Percentiles rank a stretch among this genome's conserved stretches.
These are phyloP conservation scores for Xiphorhynchus elegans DNA, from an alignment of 2,113 vertebrate species.

Conservation along the genomic window DNA sequence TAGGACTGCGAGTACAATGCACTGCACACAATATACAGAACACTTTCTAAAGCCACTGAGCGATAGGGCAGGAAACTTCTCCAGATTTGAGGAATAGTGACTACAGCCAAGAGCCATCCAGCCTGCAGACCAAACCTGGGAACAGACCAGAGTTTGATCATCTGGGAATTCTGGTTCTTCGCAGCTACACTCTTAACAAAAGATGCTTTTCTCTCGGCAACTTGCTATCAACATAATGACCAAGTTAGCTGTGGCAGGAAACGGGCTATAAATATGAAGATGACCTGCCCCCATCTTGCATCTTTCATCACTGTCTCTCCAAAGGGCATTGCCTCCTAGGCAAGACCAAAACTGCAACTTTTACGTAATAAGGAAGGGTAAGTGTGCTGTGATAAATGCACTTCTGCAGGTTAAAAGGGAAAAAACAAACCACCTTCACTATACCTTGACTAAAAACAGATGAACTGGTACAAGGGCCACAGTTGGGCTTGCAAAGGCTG, in stretches of 20 bases:
- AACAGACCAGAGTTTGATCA: background rate
- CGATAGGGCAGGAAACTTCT: background rate
- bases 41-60: background rate
- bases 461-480: background rate
- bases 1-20: background rate
- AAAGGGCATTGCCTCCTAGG: background rate
- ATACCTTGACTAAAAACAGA: background rate
- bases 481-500: background rate
- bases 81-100: background rate
- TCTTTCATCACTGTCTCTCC: slow-evolving; percentile 3
- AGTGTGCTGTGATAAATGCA: background rate
- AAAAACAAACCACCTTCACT: background rate
- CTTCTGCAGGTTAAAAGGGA: background rate
- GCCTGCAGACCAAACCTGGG: background rate
- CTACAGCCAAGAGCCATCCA: background rate
- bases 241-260: background rate
- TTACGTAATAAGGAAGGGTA: background rate
- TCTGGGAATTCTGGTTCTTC: background rate
- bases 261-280: background rate
- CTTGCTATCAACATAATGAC: background rate
- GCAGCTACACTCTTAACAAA: background rate
- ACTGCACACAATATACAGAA: background rate
- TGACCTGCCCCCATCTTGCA: background rate
- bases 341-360: background rate
- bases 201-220: slow-evolving; percentile 1